Percentiles rank a stretch among this genome's conserved stretches.
These are phyloP conservation scores for Natator depressus DNA, from an alignment of 2,113 vertebrate species.

Conservation along the genomic window DNA sequence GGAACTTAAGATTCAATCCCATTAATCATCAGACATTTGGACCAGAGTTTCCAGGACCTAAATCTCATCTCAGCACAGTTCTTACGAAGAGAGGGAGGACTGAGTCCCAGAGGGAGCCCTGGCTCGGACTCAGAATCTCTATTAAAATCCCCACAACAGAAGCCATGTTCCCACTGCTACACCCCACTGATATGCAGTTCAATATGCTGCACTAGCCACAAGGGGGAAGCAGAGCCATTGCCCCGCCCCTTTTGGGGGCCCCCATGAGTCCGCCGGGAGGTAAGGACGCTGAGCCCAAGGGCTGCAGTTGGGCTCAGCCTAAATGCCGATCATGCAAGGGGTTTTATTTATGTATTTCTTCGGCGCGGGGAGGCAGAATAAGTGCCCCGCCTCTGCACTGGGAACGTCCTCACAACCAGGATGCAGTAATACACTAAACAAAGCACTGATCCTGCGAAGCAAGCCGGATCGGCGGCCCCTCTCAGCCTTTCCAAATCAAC, in stretches of 20 bases:
- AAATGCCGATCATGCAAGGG: not conserved
- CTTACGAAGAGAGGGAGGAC: not conserved
- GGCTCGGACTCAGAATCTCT: not conserved
- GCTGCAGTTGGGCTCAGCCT: not conserved
- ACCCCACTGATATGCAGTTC: not conserved
- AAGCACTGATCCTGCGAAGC: not conserved
- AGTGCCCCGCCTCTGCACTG: not conserved
- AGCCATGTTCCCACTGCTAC: not conserved
- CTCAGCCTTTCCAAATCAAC: not conserved
- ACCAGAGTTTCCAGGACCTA: not conserved
- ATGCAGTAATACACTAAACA: not conserved
- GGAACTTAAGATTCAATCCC: slow-evolving; percentile 16
- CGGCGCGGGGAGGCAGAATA: not conserved
- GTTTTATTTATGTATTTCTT: not conserved
- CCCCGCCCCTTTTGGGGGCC: not conserved
- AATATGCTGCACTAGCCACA: not conserved
- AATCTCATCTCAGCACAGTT: not conserved
- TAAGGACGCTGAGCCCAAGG: not conserved
- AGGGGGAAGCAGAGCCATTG: not conserved
- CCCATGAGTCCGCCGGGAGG: not conserved
- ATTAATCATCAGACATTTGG: not conserved
- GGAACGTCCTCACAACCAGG: not conserved
- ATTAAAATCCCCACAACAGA: not conserved
- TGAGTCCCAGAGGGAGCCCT: not conserved
- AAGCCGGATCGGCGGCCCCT: not conserved